These are phyloP conservation scores for Monopis laevigella DNA, from an alignment of 2,888 invertebrate genomes.

Conservation along the genomic window DNA sequence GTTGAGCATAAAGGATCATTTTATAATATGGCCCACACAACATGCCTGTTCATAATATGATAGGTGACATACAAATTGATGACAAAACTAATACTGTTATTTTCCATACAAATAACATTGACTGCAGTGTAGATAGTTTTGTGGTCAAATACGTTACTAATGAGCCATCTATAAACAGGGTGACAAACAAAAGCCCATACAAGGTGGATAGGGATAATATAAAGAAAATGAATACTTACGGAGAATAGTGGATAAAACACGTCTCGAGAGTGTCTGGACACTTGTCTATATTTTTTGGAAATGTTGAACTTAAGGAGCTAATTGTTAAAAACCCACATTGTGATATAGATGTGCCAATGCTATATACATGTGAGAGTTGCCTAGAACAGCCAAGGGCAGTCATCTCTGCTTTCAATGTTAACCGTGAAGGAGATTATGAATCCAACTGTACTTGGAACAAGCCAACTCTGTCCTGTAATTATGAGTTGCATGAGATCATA, in stretches of 20 bases:
- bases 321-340: slow-evolving; percentile 6
- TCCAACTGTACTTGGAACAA: neutral
- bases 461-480: neutral
- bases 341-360: neutral
- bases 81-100: neutral
- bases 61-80: neutral
- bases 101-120: neutral
- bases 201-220: neutral
- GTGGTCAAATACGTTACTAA: neutral
- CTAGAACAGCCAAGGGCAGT: neutral
- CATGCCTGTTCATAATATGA: neutral
- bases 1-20: neutral
- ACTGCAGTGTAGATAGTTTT: neutral
- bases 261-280: neutral
- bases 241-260: neutral
- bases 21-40: neutral
- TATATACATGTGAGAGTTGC: neutral
- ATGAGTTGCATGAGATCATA: neutral
- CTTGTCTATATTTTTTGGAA: neutral
- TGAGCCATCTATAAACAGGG: neutral
- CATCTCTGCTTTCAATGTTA: neutral
- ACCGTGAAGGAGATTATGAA: neutral
- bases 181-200: neutral
- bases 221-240: neutral
- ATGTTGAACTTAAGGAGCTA: slow-evolving; percentile 4